Conservation (phyloP, 2,888 invertebrate species). For the Chymomyza amoena region DNA sequence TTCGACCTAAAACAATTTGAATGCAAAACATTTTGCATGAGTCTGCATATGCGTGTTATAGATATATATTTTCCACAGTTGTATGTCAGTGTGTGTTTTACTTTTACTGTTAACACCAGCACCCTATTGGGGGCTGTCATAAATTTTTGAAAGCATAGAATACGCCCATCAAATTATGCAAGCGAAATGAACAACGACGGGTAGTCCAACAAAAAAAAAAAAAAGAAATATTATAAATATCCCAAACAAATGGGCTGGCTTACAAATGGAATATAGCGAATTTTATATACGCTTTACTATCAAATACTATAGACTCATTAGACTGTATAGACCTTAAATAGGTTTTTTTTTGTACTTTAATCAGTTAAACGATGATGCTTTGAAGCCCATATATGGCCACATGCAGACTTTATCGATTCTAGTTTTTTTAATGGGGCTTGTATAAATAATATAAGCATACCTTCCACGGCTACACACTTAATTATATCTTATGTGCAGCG, state of each 20-base stretch:
- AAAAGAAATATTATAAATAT: not conserved
- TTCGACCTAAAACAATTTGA: not conserved
- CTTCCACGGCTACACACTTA: no score
- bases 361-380: no score
- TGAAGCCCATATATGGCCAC: no score
- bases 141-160: conserved; percentile 48
- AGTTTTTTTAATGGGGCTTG: no score
- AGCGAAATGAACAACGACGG: conserved; percentile 8
- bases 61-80: not conserved
- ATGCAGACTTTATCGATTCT: no score
- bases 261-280: not conserved
- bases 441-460: no score
- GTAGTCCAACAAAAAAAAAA: conserved; percentile 1
- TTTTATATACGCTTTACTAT: not conserved
- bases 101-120: conserved; percentile 9
- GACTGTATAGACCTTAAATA: no score
- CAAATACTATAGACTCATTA: no score
- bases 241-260: not conserved
- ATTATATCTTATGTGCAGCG: no score
- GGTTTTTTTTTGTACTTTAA: no score
- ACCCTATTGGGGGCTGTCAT: conserved; percentile 39
- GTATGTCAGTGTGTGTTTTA: conserved; percentile 11
- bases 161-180: conserved; percentile 56
- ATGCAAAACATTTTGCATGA: conserved; percentile 3
- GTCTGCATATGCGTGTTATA: not conserved